phyloP scores from a whole-genome alignment of 2,888 invertebrate genomes.

The Lycaena phlaeas region DNA sequence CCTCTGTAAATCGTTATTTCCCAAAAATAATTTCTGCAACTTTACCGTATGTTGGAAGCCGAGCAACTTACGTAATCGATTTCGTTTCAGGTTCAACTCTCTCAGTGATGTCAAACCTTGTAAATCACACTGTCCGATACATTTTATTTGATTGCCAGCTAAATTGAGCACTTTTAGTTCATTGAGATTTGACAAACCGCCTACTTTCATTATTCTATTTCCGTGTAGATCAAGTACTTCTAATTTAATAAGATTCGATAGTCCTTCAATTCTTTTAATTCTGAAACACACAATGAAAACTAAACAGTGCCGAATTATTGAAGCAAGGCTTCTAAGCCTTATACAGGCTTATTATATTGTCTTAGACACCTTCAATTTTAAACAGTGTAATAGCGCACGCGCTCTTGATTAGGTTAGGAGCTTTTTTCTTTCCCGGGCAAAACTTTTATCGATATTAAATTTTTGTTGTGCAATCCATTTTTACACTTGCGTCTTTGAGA shows the following conservation, averaged over 20 bases:
- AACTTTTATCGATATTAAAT: too few species aligned
- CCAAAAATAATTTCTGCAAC: conserved; percentile 85
- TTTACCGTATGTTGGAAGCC: conserved; percentile 86
- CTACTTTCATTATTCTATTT: conserved; percentile 86
- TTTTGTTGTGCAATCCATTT: too few species aligned
- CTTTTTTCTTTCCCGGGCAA: too few species aligned
- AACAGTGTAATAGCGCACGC: too few species aligned
- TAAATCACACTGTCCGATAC: conserved; percentile 83
- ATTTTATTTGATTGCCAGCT: conserved; percentile 91
- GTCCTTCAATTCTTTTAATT: conserved; percentile 84
- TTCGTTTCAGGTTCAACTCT: conserved; percentile 91
- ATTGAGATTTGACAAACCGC: conserved; percentile 77
- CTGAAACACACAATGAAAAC: conserved; percentile 55
- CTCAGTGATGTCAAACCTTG: conserved; percentile 83
- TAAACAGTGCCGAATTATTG: too few species aligned
- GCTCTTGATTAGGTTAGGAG: too few species aligned
- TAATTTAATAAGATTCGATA: conserved; percentile 80
- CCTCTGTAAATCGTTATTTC: conserved; percentile 83
- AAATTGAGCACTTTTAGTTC: conserved; percentile 93
- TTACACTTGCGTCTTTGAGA: too few species aligned
- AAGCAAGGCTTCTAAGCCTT: too few species aligned
- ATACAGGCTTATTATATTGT: too few species aligned
- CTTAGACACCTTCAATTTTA: too few species aligned
- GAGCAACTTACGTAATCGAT: conserved; percentile 83
- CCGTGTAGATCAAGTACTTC: conserved; percentile 95